Percentiles rank a stretch among this genome's conserved stretches.
Evolutionary conservation across 1,140 invertebrate genomes (phyloP).

Genomic region (Ooceraea biroi): DNA sequence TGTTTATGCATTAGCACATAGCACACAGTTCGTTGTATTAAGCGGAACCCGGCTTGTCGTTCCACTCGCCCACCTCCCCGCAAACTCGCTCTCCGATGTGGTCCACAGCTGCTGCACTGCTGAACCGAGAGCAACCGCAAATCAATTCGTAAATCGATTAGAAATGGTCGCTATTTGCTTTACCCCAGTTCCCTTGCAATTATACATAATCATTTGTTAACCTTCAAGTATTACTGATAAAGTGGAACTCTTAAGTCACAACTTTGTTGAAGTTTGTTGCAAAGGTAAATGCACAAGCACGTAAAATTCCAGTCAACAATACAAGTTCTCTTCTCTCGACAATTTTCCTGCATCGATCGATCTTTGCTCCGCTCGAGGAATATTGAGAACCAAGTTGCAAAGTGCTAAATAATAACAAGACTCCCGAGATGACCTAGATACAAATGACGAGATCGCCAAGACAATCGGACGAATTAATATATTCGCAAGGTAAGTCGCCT

Average conservation of each 20-base stretch:
- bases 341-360: too few species aligned
- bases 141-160: conserved; percentile 24
- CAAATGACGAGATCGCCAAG: background rate
- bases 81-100: background rate
- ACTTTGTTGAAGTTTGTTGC: too few species aligned
- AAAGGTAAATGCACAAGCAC: too few species aligned
- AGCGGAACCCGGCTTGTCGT: conserved; percentile 21
- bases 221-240: background rate
- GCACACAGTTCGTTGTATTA: conserved; percentile 40
- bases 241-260: too few species aligned
- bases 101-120: background rate
- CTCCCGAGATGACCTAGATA: too few species aligned
- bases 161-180: background rate
- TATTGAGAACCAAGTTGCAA: too few species aligned
- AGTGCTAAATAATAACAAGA: too few species aligned
- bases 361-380: too few species aligned
- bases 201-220: background rate
- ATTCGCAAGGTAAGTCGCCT: conserved; percentile 9
- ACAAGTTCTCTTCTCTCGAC: too few species aligned
- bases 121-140: background rate
- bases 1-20: conserved; percentile 51
- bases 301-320: too few species aligned
- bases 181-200: background rate
- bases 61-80: conserved; percentile 19
- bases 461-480: background rate